A percentile compares a stretch with the other conserved stretches of the same genome.
These are phyloP conservation scores for Bombyx huttoni DNA, from an alignment of 2,888 invertebrate genomes.

Conservation along the genomic window DNA sequence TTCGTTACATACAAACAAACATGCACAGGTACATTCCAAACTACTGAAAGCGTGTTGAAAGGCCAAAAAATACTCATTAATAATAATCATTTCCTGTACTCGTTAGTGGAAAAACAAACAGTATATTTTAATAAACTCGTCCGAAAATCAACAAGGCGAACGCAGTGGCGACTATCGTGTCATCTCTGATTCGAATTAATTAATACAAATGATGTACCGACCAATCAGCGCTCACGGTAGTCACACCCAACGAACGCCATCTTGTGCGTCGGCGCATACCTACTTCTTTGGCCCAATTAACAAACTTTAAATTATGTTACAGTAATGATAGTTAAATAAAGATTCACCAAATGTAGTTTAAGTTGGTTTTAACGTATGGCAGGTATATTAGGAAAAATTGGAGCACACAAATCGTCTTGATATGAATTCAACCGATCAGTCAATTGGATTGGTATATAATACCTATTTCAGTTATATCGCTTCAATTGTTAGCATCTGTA, in stretches of 20 bases:
- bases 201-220: constrained; percentile 27
- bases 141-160: constrained; percentile 10
- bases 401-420: too few relatives aligned
- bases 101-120: background rate
- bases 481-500: too few relatives aligned
- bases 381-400: too few relatives aligned
- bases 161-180: constrained; percentile 18
- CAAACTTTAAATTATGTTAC: background rate
- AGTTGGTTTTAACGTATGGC: too few relatives aligned
- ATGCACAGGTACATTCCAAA: too few relatives aligned
- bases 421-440: too few relatives aligned
- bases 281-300: constrained; percentile 31
- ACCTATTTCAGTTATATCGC: too few relatives aligned
- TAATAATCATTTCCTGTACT: background rate
- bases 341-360: too few relatives aligned
- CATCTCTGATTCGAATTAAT: constrained; percentile 35
- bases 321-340: too few relatives aligned
- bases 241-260: constrained; percentile 63
- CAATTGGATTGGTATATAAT: too few relatives aligned
- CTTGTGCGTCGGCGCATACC: constrained; percentile 49
- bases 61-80: background rate
- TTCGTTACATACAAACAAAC: too few relatives aligned
- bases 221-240: constrained; percentile 46
- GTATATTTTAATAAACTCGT: background rate
- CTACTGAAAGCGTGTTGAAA: background rate